Evolutionary conservation across 2,113 vertebrate genomes (phyloP).

Genomic region (Axis porcinus): DNA sequence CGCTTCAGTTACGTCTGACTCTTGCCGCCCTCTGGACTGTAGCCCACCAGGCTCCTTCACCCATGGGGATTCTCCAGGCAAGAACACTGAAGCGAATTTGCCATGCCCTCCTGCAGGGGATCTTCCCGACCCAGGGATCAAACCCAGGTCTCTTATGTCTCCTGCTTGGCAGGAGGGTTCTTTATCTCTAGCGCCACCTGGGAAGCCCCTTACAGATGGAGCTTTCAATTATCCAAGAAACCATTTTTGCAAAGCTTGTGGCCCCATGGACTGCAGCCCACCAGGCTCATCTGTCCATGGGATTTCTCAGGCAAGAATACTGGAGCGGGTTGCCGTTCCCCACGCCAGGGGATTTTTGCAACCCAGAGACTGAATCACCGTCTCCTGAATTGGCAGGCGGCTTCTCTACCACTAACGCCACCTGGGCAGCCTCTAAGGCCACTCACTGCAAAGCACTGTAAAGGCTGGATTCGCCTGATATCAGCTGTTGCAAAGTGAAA

Average conservation of each 20-base stretch:
- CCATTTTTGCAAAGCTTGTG: not conserved
- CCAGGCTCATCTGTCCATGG: not conserved
- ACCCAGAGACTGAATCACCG: not conserved
- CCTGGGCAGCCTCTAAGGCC: not conserved
- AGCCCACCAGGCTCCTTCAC: not conserved
- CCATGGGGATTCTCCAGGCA: not conserved
- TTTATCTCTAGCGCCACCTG: not conserved
- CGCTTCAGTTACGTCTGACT: not conserved
- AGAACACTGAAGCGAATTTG: not conserved
- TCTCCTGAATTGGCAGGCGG: not conserved
- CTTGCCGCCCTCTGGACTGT: not conserved
- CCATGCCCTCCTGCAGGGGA: not conserved
- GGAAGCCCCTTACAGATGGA: not conserved
- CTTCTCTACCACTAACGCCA: not conserved
- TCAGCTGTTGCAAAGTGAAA: not conserved
- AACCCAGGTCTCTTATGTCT: not conserved
- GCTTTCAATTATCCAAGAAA: not conserved
- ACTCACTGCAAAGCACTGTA: not conserved
- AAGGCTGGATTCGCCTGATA: not conserved
- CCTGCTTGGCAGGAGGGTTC: not conserved
- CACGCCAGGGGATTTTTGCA: not conserved
- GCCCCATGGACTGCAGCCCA: not conserved
- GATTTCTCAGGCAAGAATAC: not conserved
- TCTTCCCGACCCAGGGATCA: not conserved
- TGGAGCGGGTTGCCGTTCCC: not conserved